phyloP scores from a whole-genome alignment of 2,888 invertebrate species.

The Polyommatus iphigenia region DNA sequence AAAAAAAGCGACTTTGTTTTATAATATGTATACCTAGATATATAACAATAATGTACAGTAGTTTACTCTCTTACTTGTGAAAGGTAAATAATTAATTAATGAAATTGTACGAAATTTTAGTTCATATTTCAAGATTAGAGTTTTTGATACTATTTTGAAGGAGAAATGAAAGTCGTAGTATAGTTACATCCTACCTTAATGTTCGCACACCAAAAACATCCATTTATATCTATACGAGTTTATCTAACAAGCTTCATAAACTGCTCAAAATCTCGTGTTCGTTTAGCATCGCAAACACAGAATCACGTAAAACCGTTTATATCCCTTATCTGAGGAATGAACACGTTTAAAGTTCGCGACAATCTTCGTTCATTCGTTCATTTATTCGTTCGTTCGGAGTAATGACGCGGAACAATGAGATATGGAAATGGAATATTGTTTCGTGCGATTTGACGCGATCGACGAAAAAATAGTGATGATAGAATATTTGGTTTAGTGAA shows the following conservation, averaged over 20 bases:
- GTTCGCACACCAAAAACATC: not conserved
- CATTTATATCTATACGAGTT: not conserved
- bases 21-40: too few relatives aligned
- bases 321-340: conserved; percentile 13
- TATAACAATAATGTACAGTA: too few relatives aligned
- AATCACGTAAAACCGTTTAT: conserved; percentile 16
- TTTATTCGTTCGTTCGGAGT: conserved; percentile 33
- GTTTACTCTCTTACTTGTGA: too few relatives aligned
- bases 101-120: too few relatives aligned
- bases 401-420: conserved; percentile 37
- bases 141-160: too few relatives aligned
- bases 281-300: not conserved
- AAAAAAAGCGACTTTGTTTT: too few relatives aligned
- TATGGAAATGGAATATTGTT: conserved; percentile 35
- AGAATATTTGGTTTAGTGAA: not conserved
- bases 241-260: not conserved
- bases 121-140: too few relatives aligned
- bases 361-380: conserved; percentile 31
- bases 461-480: not conserved
- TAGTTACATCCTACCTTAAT: too few relatives aligned
- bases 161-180: too few relatives aligned
- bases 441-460: conserved; percentile 27
- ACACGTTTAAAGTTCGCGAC: conserved; percentile 18
- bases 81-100: too few relatives aligned
- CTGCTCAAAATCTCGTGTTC: not conserved